Evolutionary conservation across 2,113 vertebrate species (phyloP).

Genomic region (Nicator chloris): DNA sequence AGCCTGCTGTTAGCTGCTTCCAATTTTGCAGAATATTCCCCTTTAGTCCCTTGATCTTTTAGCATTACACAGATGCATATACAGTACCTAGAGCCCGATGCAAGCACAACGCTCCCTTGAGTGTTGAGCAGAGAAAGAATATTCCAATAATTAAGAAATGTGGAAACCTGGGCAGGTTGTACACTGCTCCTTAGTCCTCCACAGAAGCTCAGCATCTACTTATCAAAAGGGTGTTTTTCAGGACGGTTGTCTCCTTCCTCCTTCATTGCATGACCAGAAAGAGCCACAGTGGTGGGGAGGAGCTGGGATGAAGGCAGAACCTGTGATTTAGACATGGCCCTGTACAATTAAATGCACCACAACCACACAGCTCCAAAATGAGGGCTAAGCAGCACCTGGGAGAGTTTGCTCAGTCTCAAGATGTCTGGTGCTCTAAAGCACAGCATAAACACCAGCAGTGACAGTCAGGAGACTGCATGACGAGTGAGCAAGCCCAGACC

Average conservation of each 20-base stretch:
- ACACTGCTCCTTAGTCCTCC: neutral
- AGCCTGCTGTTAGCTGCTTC: neutral
- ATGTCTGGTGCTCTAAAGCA: neutral
- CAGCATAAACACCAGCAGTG: neutral
- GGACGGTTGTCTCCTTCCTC: neutral
- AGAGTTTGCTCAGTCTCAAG: neutral
- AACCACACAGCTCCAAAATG: neutral
- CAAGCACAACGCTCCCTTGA: neutral
- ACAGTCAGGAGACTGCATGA: neutral
- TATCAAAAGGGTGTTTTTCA: neutral
- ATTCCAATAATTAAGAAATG: neutral
- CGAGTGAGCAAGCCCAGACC: neutral
- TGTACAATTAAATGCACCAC: neutral
- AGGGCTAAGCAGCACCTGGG: neutral
- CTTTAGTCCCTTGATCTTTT: neutral
- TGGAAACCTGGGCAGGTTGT: neutral
- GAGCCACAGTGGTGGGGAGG: neutral
- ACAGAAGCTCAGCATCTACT: neutral
- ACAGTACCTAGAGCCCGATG: neutral
- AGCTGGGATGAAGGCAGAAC: neutral
- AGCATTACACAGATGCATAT: neutral
- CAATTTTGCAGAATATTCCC: neutral
- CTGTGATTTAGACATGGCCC: neutral
- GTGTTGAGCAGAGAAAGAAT: neutral
- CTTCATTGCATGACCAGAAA: neutral